Conservation (phyloP, 2,113 vertebrate genomes). For the Equus quagga region DNA sequence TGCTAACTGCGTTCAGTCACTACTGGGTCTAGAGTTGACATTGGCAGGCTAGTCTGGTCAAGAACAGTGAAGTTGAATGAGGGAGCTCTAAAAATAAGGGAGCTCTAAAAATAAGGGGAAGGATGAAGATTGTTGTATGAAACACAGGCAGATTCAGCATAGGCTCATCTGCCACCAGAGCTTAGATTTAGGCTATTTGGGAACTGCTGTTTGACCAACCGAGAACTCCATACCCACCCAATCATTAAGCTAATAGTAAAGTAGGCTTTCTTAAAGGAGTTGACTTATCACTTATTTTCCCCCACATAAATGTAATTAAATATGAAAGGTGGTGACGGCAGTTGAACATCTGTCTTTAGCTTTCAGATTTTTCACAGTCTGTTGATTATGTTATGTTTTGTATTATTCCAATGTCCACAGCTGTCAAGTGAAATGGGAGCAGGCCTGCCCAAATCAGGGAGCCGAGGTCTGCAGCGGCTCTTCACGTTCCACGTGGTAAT, state of each 20-base stretch:
- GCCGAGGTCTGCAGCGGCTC: constrained; percentile 75
- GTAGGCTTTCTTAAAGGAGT: constrained; percentile 77
- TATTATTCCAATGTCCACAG: constrained; percentile 90
- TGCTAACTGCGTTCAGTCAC: too few species aligned
- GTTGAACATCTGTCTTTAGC: constrained; percentile 90
- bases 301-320: constrained; percentile 88
- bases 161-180: not conserved
- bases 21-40: accelerated
- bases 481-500: constrained; percentile 87
- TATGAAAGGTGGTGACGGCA: constrained; percentile 86
- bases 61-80: not conserved
- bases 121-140: accelerated
- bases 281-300: constrained; percentile 84
- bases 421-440: constrained; percentile 88
- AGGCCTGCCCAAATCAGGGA: constrained; percentile 73
- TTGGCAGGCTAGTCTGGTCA: not conserved
- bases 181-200: not conserved
- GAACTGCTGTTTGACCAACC: not conserved
- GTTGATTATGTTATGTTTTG: constrained; percentile 89
- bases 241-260: constrained; percentile 41
- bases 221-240: not conserved
- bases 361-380: constrained; percentile 89
- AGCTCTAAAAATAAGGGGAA: not conserved
- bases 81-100: not conserved
- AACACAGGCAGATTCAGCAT: not conserved